Base-by-base conservation (phyloP, 2,888 invertebrate genomes). In the Aporophyla nigra region DNA sequence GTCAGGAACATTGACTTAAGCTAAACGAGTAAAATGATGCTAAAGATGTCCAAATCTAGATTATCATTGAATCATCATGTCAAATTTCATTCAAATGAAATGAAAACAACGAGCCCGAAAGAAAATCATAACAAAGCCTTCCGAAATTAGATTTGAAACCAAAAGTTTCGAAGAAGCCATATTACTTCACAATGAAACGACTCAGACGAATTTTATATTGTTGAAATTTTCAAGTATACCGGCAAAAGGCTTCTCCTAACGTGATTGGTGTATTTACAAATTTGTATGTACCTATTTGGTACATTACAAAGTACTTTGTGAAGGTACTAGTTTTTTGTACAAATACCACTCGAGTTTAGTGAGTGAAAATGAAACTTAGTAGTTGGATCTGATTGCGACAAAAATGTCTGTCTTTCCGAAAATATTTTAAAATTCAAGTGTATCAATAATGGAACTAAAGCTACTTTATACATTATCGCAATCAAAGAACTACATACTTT, bases 61-160 rank as follows among this genome's bases (percentile, higher is more conserved):
- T 33, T 33, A 46, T 46, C 43, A 46, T 46, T 2, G 2, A 46
- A 46, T 58, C 19, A 46, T 58, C 19, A 19, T 19, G 59, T 59
- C 21, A 65, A 46, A 12, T 27, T 27, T 14, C 1, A 53, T 33
- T 33, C 21, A 0, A 46, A 46, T 54, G n/a, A 56, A 67, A n/a
- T 67, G 10, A 56, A 67, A 67, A 54, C 19, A 51, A 46, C 43
- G 46, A 51, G 6, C 66, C 24, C 6, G 2, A 59, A 68, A 67
- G 9, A 51, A 67, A 63, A 46, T 33, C 12, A 33, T 19, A 61
- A 69, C 16, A 40, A 19, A 66, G 14, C n/a, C 19, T 21, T 59
- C 40, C 67, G 14, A 78, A 71, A 62, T 82, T 49, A 56, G 12
- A 54, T 71, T 82, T 69, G n/a, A 40, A 74, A 74, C 53, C 24